Evolutionary conservation across 2,113 vertebrate genomes (phyloP), one percentile per base, ranked within the genome.

Genomic region (Nothoprocta perdicaria): DNA sequence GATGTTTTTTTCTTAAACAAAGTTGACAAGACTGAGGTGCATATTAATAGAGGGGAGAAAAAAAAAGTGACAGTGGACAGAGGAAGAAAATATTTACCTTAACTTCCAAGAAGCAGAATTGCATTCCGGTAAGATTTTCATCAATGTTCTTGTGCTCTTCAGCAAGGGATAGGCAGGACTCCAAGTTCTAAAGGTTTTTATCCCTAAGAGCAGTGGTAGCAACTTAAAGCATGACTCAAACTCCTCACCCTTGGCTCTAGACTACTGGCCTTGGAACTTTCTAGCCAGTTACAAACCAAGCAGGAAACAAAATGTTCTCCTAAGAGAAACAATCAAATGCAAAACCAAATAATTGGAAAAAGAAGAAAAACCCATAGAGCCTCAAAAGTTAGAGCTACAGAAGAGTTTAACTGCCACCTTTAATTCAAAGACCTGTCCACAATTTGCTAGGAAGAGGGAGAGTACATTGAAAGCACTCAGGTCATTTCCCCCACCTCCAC

Each of bases 111-210:
- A 95, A 92, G 94, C 77, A 95, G 90, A 95, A 95, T 86, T 95
- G 92, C 57, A 94, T 93, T 91, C 90, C 93, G 92, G 87, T 94
- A 86, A 79, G 65, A 92, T 63, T 96, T 86, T 89, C 92, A 96
- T 85, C 92, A 93, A 92, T 87, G 84, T 79, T 96, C 91, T 95
- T 95, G 94, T 91, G 91, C 96, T 94, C 89, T 96, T 92, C 94
- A 94, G 85, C 87, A 95, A 91, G 61, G 85, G 82, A 80, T 72
- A 93, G 94, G 94, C 90, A 96, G 92, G 84, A 92, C 91, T 96
- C 93, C 94, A 96, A 96, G 86, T 96, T 96, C 91, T 96, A 96
- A 96, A 96, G 96, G 85, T 80, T 95, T 93, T 92, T 95, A 78
- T 92, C 91, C 91, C 77, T 95, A 94, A 96, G 95, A 96, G 84